Evolutionary conservation across 2,888 invertebrate genomes (phyloP), one percentile per base, ranked within the genome.

Genomic region (Drosophila nr. perissopoda): DNA sequence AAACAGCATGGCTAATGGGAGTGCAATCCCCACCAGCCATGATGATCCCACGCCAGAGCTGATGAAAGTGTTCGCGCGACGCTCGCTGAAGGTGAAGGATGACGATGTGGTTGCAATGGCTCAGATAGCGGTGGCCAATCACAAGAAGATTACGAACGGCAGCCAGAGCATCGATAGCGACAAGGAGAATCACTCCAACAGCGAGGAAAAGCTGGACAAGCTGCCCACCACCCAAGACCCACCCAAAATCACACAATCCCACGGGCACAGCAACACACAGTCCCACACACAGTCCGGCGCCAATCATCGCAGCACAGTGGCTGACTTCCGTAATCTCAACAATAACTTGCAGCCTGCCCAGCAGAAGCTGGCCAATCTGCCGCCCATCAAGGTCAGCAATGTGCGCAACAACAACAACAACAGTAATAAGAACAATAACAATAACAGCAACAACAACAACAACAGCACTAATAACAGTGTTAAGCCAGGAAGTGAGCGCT

Each of bases 31-130:
- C 5, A n/a, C 78, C 5, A 70, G 57, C 6, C 85, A 94, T 82
- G 94, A 94, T 64, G 96, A 96, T 67, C 95, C 96, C 40, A 96
- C 96, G 91, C 96, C 97, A 0, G 97, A 97, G 92, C 91, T 97
- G 11, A 95, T 97, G 95, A 97, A 97, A 93, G 97, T 97, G 0
- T 97, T 97, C 91, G 97, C 97, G 0, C 94, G 97, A 51, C 93
- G 97, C 67, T 97, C 97, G n/a, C 93, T 97, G 0, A 97, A 97
- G 93, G 93, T 96, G n/a, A 96, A 96, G 93, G 96, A 96, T 6
- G 96, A 96, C 49, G 93, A 96, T 68, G 94, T 95, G 21, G 94
- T 95, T 73, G 95, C 95, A 75, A 94, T 80, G 16, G 68, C 82
- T 0, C 81, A 81, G 57, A 29, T 57, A 0, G 74, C 71, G 18